Conservation (phyloP, 2,888 invertebrate genomes). For the Caenorhabditis parvicauda region DNA sequence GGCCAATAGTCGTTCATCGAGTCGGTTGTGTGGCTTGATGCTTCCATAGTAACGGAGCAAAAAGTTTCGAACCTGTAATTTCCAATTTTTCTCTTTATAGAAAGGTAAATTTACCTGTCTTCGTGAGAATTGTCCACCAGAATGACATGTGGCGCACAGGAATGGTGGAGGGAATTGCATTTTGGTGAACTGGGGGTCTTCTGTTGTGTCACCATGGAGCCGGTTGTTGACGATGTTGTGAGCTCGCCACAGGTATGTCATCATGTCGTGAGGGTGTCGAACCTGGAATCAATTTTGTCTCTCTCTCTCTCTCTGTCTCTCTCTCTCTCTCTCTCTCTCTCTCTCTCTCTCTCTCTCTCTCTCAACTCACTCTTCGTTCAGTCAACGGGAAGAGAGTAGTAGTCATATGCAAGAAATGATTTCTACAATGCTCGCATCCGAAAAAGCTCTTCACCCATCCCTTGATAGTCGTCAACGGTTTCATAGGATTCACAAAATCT, state of each 20-base stretch:
- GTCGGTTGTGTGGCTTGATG: conserved; percentile 56
- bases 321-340: neutral
- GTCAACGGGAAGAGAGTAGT: conserved; percentile 64
- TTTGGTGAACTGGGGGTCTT: conserved; percentile 87
- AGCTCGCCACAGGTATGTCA: conserved; percentile 74
- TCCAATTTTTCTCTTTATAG: neutral
- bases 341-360: too few species aligned
- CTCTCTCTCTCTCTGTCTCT: too few species aligned
- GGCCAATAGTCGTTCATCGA: conserved; percentile 39
- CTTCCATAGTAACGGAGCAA: conserved; percentile 59
- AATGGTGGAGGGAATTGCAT: conserved; percentile 77
- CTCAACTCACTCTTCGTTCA: conserved; percentile 58
- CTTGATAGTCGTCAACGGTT: conserved; percentile 54
- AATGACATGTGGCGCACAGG: conserved; percentile 61
- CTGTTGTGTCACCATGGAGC: conserved; percentile 79
- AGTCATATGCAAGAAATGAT: conserved; percentile 87
- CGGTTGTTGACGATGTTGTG: conserved; percentile 88
- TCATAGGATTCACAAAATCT: conserved; percentile 49
- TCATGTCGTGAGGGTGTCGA: conserved; percentile 56
- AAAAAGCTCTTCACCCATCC: conserved; percentile 70
- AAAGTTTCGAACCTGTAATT: conserved; percentile 58
- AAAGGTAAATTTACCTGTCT: conserved; percentile 40
- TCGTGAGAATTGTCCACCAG: conserved; percentile 60
- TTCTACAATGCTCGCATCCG: conserved; percentile 84
- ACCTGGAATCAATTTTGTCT: conserved; percentile 43